Base-by-base conservation (phyloP, 2,888 invertebrate species). In the Monopis laevigella region DNA sequence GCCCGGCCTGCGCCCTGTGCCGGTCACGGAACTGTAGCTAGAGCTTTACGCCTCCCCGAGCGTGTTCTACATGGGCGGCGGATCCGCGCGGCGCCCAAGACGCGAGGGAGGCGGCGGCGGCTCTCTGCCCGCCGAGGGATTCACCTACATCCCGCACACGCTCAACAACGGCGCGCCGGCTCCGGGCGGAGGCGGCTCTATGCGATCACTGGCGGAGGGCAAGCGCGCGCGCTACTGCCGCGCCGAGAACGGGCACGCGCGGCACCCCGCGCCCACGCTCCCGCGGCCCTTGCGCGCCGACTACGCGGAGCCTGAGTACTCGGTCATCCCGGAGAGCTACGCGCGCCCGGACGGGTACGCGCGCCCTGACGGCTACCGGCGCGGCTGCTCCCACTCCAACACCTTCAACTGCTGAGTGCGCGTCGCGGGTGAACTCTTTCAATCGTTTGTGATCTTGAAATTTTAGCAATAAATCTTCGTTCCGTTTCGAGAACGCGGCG, bases 21-120 rank as follows among this genome's bases (percentile, higher is more conserved):
- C 93, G 52, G 92, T 93, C 58, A 93, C 93, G 83, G 93, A 93
- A 70, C 92, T 93, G 90, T 93, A 93, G 92, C 93, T 93, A 92
- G 92, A 93, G 86, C 90, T 92, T 82, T 91, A 92, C 90, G 92
- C 92, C 87, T 91, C 92, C 83, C 88, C 86, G 83, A 88, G 83
- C 87, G 89, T 84, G 75, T 89, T 83, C 83, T 89, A 87, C 86
- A 82, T 89, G 83, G 86, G 88, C 56, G 84, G 84, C 61, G 72
- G 73, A 61, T 65, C 75, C 53, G 64, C 68, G 58, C 75, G 82
- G 54, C 75, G 83, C 71, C 71, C 67, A 64, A 71, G 58, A 53
- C 73, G 70, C 67, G 70, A 71, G 70, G 77, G 70, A 52, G 74
- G 51, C 45, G 66, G 66, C 43, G 70, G 70, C 39, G 84, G 84